Percentiles rank a stretch among this genome's conserved stretches.
Conservation (phyloP, 1,140 invertebrate species). For the Palaemon carinicauda region DNA sequence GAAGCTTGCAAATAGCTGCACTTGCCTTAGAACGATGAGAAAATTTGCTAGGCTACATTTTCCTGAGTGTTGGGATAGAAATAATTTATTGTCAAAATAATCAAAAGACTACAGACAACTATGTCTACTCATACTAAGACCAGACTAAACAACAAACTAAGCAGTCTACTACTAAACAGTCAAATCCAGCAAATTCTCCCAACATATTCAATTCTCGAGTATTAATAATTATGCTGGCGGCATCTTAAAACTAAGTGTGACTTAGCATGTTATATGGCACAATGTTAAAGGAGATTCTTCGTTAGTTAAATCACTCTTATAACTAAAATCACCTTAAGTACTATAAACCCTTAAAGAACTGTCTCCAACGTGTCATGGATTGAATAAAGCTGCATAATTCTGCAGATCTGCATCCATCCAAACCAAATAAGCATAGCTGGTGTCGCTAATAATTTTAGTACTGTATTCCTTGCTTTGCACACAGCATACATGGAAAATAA, state of each 20-base stretch:
- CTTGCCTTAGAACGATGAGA: conserved; percentile 50
- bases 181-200: conserved; percentile 55
- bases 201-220: conserved; percentile 53
- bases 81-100: conserved; percentile 40
- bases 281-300: conserved; percentile 57
- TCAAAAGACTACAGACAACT: conserved; percentile 38
- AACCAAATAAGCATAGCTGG: not conserved
- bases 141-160: conserved; percentile 51
- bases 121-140: conserved; percentile 48
- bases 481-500: not conserved
- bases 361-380: conserved; percentile 56
- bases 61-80: conserved; percentile 53
- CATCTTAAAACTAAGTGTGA: conserved; percentile 56
- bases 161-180: conserved; percentile 44
- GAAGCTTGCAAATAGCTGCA: conserved; percentile 57
- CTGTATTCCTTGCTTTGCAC: too few species aligned
- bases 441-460: not conserved
- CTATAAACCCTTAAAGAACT: conserved; percentile 54
- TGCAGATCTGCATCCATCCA: conserved; percentile 38
- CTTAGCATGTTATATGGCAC: conserved; percentile 58
- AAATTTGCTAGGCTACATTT: conserved; percentile 55
- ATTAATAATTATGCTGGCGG: conserved; percentile 56
- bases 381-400: conserved; percentile 47
- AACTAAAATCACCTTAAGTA: conserved; percentile 53
- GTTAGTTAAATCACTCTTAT: conserved; percentile 56